Percentiles rank a stretch among this genome's conserved stretches.
Conservation (phyloP, 2,888 invertebrate species). For the Dendrolimus pini region DNA sequence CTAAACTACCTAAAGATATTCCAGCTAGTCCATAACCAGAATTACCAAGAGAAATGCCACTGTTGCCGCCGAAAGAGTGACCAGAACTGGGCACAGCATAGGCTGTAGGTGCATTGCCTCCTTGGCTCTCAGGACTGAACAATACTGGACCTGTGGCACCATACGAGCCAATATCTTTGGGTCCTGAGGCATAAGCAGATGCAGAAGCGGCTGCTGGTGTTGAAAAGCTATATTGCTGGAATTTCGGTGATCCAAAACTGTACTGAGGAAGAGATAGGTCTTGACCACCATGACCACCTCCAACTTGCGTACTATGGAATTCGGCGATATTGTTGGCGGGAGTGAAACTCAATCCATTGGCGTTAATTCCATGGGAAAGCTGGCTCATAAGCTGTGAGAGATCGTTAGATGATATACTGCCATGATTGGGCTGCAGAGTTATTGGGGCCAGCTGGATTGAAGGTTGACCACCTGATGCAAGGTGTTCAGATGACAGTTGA, state of each 20-base stretch:
- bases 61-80: constrained; percentile 23
- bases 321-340: constrained; percentile 41
- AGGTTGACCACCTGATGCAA: constrained; percentile 44
- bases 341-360: constrained; percentile 50
- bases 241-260: constrained; percentile 41
- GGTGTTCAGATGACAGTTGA: constrained; percentile 40
- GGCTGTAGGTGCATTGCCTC: constrained; percentile 23
- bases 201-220: constrained; percentile 15
- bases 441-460: constrained; percentile 55
- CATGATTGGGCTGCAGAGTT: constrained; percentile 49
- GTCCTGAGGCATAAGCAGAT: constrained; percentile 47
- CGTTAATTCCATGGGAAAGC: constrained; percentile 49
- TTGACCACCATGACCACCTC: constrained; percentile 38
- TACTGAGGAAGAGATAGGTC: constrained; percentile 44
- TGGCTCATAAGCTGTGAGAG: constrained; percentile 62
- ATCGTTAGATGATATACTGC: constrained; percentile 40
- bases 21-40: constrained; percentile 23
- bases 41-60: constrained; percentile 24
- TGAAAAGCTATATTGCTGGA: constrained; percentile 44
- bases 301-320: constrained; percentile 37
- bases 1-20: constrained; percentile 24
- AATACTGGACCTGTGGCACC: constrained; percentile 61
- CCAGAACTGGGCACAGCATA: constrained; percentile 39
- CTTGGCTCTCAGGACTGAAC: constrained; percentile 50
- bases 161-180: constrained; percentile 64